A percentile compares a stretch with the other conserved stretches of the same genome.
Evolutionary conservation across 2,113 vertebrate genomes (phyloP).

Genomic region (Anoura caudifer): DNA sequence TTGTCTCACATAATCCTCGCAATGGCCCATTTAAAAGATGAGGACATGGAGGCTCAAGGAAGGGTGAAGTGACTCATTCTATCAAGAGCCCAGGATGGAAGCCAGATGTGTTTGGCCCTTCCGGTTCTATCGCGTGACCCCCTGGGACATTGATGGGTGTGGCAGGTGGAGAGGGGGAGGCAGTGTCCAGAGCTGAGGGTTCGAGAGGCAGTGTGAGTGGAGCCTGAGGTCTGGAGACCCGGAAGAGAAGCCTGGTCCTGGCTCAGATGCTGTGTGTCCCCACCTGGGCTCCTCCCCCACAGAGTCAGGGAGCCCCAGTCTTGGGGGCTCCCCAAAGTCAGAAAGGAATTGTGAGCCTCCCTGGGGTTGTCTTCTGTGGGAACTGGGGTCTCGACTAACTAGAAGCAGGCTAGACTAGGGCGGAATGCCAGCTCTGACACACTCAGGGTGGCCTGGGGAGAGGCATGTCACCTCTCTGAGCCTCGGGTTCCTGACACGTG

Average conservation of each 20-base stretch:
- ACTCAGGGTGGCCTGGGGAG: accelerated
- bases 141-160: accelerated
- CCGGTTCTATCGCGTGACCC: accelerated
- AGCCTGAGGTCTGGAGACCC: background rate
- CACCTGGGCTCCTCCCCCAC: accelerated
- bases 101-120: background rate
- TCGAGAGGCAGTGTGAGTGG: too few species aligned
- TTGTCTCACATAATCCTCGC: accelerated
- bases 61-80: background rate
- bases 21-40: background rate
- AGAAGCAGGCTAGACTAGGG: background rate
- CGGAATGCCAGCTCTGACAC: background rate
- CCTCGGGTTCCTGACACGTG: accelerated
- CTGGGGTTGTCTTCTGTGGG: accelerated
- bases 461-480: background rate
- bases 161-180: background rate
- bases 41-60: background rate
- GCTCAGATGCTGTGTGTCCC: accelerated
- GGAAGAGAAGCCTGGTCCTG: background rate
- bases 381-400: accelerated
- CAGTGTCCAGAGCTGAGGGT: background rate
- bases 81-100: background rate
- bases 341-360: too few species aligned
- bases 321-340: background rate
- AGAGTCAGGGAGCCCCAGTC: background rate